Conservation (phyloP, 2,113 vertebrate species). For the Plecturocebus donacophilus region DNA sequence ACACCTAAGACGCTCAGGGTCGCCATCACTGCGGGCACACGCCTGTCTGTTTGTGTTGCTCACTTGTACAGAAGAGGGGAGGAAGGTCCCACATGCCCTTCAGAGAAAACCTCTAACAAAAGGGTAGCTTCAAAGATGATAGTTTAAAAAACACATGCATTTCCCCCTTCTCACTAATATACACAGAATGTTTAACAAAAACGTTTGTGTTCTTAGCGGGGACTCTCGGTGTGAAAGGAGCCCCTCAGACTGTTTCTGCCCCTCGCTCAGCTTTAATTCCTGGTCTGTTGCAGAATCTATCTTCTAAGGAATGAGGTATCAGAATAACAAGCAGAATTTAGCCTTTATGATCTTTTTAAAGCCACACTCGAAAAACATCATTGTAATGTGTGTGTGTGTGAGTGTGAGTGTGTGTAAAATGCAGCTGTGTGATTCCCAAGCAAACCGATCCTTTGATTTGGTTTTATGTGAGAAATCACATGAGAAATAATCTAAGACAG, state of each 20-base stretch:
- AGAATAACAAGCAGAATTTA: neutral
- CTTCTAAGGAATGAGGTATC: neutral
- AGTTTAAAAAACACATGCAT: neutral
- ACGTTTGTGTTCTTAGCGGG: neutral
- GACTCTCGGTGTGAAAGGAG: neutral
- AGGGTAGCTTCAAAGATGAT: neutral
- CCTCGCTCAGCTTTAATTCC: neutral
- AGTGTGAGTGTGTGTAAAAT: too few relatives aligned
- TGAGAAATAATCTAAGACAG: too few relatives aligned
- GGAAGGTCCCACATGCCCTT: neutral
- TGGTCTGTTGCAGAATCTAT: neutral
- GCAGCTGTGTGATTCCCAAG: too few relatives aligned
- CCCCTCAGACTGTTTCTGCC: fast-evolving
- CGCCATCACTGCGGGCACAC: neutral
- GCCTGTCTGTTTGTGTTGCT: neutral
- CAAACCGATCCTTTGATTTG: too few relatives aligned
- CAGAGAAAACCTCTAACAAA: neutral
- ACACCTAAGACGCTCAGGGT: neutral
- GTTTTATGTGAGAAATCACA: too few relatives aligned
- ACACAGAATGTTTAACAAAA: neutral
- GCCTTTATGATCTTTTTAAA: neutral
- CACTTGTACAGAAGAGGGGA: fast-evolving
- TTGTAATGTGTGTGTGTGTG: neutral
- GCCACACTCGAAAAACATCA: neutral
- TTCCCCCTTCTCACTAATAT: neutral